Conservation (phyloP, 2,888 invertebrate genomes). For the Limnephilus marmoratus region DNA sequence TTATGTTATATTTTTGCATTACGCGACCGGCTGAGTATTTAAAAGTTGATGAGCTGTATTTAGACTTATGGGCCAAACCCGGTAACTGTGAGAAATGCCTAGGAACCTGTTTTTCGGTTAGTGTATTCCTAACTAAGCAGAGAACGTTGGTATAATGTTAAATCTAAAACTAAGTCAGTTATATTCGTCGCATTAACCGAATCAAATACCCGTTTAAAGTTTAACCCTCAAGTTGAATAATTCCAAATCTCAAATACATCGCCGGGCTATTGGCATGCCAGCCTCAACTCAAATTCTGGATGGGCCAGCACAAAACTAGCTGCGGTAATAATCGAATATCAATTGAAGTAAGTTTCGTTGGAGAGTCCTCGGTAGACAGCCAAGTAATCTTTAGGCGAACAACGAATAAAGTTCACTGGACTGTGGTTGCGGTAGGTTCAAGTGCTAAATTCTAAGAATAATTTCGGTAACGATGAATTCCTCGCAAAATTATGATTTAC, state of each 20-base stretch:
- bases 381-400: neutral
- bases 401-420: neutral
- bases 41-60: neutral
- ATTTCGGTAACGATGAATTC: neutral
- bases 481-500: neutral
- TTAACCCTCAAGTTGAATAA: neutral
- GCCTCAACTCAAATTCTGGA: neutral
- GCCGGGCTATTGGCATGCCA: neutral
- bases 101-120: neutral
- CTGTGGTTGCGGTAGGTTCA: neutral
- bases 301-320: neutral
- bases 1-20: too few relatives aligned
- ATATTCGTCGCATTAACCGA: neutral
- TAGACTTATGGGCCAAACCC: neutral
- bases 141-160: neutral
- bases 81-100: neutral
- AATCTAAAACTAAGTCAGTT: neutral
- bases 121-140: neutral
- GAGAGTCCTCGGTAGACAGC: neutral
- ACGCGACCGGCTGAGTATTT: too few relatives aligned
- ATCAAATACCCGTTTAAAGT: neutral
- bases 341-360: neutral
- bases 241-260: slow-evolving; percentile 2
- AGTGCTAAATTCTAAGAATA: neutral
- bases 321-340: slow-evolving; percentile 15